Evolutionary conservation across 1,140 invertebrate species (phyloP), one percentile per base, ranked within the genome.

Genomic region (Maniola jurtina): DNA sequence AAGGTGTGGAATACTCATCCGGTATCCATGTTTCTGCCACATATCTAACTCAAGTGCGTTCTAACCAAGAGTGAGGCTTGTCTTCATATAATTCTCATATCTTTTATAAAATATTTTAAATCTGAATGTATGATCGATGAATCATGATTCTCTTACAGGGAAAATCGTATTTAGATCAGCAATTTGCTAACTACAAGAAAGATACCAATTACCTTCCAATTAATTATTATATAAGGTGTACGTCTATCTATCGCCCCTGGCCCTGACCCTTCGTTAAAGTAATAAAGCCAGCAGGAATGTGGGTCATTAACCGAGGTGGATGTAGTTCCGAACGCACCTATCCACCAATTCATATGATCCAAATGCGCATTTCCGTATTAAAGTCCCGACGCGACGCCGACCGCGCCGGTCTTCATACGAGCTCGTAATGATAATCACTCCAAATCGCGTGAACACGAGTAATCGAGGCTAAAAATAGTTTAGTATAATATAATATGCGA

Each of bases 361-460:
- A 80, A 85, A 85, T 82, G 74, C 76, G 71, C 65, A 69, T 79
- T 76, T 85, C 80, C 83, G 78, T 72, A 79, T 78, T 79, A 80
- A n/a, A 72, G 66, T 52, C 75, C 73, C 71, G 47, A 68, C 61
- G 25, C 25, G 25, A 25, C 4, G 4, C 25, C 25, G 25, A 25
- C 25, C 25, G 25, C 25, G 61, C 61, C 56, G 61, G 48, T 64
- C 56, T 62, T 64, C 36, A 59, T 64, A 68, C 61, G 38, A 60
- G 35, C 38, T 60, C 58, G 60, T 68, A 6, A 60, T 67, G 52
- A 67, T 67, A 48, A 67, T 33, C 54, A 55, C 40, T 66, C 64
- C 45, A 66, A 66, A 66, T 66, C 64, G 52, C 50, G 45, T 15
- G 47, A n/a, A 45, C 54, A 57, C 57, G 48, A 54, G 57, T 60